Percentiles rank a stretch among this genome's conserved stretches.
phyloP scores from a whole-genome alignment of 2,888 invertebrate genomes.

The Xestia c-nigrum region DNA sequence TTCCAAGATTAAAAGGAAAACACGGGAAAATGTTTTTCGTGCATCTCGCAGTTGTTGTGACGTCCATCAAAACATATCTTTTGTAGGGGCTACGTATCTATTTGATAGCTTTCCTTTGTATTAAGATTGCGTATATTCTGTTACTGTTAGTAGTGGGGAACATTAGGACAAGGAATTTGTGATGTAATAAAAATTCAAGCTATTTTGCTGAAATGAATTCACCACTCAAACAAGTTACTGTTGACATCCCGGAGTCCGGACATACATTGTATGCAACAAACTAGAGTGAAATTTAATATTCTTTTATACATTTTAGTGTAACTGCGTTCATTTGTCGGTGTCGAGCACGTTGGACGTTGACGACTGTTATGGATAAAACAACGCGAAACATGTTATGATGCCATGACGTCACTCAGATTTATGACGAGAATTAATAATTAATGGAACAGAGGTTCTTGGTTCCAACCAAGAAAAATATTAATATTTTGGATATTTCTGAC shows the following conservation, averaged over 20 bases:
- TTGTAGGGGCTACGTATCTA: slow-evolving; percentile 47
- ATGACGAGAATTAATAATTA: slow-evolving; percentile 16
- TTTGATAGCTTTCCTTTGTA: slow-evolving; percentile 39
- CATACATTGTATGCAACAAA: slow-evolving; percentile 6
- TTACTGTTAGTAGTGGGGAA: not conserved
- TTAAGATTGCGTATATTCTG: slow-evolving; percentile 11
- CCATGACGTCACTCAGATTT: slow-evolving; percentile 18
- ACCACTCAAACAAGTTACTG: not conserved
- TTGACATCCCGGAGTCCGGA: not conserved
- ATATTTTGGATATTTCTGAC: not conserved
- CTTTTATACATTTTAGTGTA: slow-evolving; percentile 17
- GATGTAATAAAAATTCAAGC: not conserved
- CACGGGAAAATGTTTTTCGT: slow-evolving; percentile 64
- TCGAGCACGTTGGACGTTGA: slow-evolving; percentile 15
- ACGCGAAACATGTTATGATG: not conserved
- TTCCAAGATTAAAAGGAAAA: slow-evolving; percentile 72
- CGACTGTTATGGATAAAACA: not conserved
- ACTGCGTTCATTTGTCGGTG: not conserved
- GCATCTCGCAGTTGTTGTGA: slow-evolving; percentile 49
- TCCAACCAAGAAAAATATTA: not conserved
- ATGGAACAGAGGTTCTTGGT: slow-evolving; percentile 1
- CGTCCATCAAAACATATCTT: slow-evolving; percentile 49
- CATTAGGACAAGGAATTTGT: not conserved
- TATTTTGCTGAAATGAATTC: not conserved
- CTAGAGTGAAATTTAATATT: slow-evolving; percentile 20